Percentiles rank a stretch among this genome's conserved stretches.
Conservation (phyloP, 1,140 invertebrate genomes). For the Wiebesia pumilae region DNA sequence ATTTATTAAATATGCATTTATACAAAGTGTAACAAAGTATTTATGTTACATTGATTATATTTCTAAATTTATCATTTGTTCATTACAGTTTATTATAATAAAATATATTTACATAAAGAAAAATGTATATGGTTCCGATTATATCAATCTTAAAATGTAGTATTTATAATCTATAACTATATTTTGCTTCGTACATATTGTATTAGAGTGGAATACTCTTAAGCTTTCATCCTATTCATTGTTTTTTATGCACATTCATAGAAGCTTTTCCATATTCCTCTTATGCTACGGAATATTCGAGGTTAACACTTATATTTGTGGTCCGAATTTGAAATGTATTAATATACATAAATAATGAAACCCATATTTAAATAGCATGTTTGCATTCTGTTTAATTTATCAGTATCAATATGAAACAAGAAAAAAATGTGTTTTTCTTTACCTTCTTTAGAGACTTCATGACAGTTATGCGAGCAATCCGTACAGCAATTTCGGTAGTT, state of each 20-base stretch:
- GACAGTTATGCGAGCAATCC: conserved; percentile 28
- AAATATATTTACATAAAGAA: no score
- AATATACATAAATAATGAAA: neutral
- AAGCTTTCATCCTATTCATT: no score
- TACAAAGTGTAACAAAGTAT: no score
- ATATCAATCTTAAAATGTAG: no score
- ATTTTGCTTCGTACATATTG: no score
- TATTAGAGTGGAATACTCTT: no score
- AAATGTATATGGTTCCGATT: no score
- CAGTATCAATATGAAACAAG: neutral
- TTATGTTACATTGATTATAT: no score
- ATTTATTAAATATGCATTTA: no score
- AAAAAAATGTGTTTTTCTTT: neutral
- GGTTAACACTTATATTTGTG: neutral
- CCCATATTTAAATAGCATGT: neutral
- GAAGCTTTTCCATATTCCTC: neutral
- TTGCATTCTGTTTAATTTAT: conserved; percentile 36
- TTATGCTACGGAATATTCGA: neutral
- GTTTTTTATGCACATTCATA: neutral
- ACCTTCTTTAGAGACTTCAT: neutral
- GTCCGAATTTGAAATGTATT: neutral
- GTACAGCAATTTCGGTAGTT: neutral
- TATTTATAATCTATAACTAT: no score
- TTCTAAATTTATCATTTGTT: no score
- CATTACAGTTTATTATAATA: no score